These are phyloP conservation scores for Telmatochromis bifrenatus DNA, from an alignment of 2,113 vertebrate genomes.

Conservation along the genomic window DNA sequence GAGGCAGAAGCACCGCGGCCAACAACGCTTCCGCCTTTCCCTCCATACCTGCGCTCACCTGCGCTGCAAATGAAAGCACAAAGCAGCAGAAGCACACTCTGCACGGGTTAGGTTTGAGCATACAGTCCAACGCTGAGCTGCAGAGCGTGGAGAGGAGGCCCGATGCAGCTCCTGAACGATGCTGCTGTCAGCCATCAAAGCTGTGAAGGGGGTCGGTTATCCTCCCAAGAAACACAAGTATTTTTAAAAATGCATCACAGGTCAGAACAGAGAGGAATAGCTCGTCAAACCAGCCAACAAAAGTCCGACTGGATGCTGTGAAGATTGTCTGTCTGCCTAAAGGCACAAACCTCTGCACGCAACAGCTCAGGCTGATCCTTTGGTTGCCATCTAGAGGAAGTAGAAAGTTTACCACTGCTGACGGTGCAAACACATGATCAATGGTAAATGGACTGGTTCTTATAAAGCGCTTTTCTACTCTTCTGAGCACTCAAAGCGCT, in stretches of 20 bases:
- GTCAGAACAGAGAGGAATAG: neutral
- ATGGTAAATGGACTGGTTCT: too few species aligned
- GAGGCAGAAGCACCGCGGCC: neutral
- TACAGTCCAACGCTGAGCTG: neutral
- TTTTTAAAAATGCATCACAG: neutral
- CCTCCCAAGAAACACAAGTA: neutral
- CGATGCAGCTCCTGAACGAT: neutral
- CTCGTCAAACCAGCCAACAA: fast-evolving
- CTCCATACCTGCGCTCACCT: neutral
- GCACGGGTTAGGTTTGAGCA: neutral
- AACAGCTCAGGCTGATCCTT: neutral
- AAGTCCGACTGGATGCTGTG: neutral
- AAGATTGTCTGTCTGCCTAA: neutral
- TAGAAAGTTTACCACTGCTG: neutral
- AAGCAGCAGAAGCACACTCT: neutral
- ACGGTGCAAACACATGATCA: neutral
- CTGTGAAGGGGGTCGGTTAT: neutral
- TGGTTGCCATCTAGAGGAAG: neutral
- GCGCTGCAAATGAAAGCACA: neutral
- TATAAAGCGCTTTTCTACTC: too few species aligned
- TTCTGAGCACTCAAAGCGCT: too few species aligned
- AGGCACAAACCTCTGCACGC: fast-evolving
- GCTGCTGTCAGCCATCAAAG: neutral
- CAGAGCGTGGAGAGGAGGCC: neutral
- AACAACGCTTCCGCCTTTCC: neutral